These are phyloP conservation scores for Ormyrus nitidulus DNA, from an alignment of 2,888 invertebrate genomes.

Conservation along the genomic window DNA sequence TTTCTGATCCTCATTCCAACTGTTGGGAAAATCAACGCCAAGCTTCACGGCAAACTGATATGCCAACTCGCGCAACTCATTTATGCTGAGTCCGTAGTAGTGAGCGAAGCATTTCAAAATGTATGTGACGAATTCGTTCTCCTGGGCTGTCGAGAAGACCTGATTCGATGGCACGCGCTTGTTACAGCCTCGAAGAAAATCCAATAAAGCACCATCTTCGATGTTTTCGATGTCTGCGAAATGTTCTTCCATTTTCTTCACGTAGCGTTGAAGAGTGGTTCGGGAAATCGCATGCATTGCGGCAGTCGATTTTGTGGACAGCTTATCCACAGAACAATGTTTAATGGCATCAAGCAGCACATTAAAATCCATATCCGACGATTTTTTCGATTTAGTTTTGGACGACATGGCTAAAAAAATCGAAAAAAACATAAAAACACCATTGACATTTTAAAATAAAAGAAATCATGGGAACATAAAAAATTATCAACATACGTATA, in stretches of 20 bases:
- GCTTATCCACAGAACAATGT: slow-evolving; percentile 7
- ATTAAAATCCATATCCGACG: slow-evolving; percentile 1
- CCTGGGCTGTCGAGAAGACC: slow-evolving; percentile 23
- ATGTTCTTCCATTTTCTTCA: neutral
- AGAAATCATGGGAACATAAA: slow-evolving; percentile 7
- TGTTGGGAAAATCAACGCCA: too few species aligned
- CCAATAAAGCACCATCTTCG: slow-evolving; percentile 17
- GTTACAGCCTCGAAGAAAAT: slow-evolving; percentile 19
- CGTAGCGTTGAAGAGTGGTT: too few species aligned
- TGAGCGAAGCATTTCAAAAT: slow-evolving; percentile 16
- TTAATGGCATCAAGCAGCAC: slow-evolving; percentile 6
- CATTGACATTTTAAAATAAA: slow-evolving; percentile 6
- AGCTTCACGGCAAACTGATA: too few species aligned
- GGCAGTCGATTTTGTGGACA: neutral
- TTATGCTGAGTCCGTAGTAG: neutral
- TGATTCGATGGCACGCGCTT: slow-evolving; percentile 28
- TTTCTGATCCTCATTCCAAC: too few species aligned
- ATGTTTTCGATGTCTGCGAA: slow-evolving; percentile 5
- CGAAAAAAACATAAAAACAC: slow-evolving; percentile 7
- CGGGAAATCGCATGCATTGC: too few species aligned
- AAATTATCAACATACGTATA: slow-evolving; percentile 21
- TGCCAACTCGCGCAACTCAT: too few species aligned
- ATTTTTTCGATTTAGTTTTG: slow-evolving; percentile 1
- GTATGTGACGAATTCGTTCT: slow-evolving; percentile 19
- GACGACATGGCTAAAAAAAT: slow-evolving; percentile 3